phyloP scores from a whole-genome alignment of 2,888 invertebrate species.

The Empis livida region DNA sequence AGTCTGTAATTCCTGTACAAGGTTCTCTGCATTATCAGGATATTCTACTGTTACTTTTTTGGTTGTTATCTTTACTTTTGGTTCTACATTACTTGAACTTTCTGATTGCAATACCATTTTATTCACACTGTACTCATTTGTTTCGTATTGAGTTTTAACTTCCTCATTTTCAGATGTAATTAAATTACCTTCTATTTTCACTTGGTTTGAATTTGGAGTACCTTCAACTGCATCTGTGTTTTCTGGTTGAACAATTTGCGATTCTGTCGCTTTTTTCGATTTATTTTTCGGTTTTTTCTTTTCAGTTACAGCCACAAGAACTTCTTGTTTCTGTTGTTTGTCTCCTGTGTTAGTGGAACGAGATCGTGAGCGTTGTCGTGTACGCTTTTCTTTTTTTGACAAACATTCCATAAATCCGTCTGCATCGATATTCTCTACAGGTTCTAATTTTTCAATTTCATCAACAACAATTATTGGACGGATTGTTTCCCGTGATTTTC shows the following conservation, averaged over 20 bases:
- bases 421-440: slow-evolving; percentile 5
- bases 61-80: neutral
- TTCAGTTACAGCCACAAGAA: slow-evolving; percentile 21
- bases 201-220: neutral
- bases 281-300: neutral
- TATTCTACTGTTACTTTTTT: neutral
- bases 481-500: neutral
- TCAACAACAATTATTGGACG: neutral
- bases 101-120: too few relatives aligned
- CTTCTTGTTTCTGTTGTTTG: slow-evolving; percentile 25
- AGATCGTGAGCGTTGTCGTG: slow-evolving; percentile 31
- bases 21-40: too few relatives aligned
- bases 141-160: neutral
- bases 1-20: neutral
- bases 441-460: slow-evolving; percentile 7
- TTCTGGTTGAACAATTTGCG: neutral
- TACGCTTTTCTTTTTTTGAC: slow-evolving; percentile 24
- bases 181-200: neutral
- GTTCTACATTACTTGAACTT: neutral
- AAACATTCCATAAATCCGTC: slow-evolving; percentile 40
- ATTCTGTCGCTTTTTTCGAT: neutral
- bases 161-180: neutral
- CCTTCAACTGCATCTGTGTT: neutral
- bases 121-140: neutral
- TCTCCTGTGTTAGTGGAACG: slow-evolving; percentile 20